Evolutionary conservation across 2,888 invertebrate species (phyloP).

Genomic region (Petrophora chlorosata): DNA sequence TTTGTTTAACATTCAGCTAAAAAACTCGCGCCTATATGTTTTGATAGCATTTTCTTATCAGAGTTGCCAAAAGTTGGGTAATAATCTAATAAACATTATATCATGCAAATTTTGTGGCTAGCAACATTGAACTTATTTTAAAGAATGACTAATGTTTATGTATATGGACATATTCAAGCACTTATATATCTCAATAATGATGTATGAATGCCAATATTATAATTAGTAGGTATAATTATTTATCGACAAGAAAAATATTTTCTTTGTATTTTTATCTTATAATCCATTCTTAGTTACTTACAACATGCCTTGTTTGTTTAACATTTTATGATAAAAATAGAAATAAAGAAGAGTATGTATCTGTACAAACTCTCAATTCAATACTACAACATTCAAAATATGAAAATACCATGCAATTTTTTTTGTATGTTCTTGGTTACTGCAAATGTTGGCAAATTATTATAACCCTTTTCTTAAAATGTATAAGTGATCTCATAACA

Average conservation of each 20-base stretch:
- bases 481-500: no score
- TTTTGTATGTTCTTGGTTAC: no score
- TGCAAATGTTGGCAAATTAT: no score
- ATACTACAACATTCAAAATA: no score
- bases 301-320: no score
- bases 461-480: no score
- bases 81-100: slow-evolving; percentile 19
- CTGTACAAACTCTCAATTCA: no score
- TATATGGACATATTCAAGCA: not conserved
- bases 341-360: no score
- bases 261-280: not conserved
- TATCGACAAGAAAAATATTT: not conserved
- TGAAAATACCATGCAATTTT: no score
- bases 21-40: slow-evolving; percentile 42
- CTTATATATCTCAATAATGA: not conserved
- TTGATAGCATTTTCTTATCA: slow-evolving; percentile 44
- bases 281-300: no score
- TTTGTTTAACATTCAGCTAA: slow-evolving; percentile 27
- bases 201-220: not conserved
- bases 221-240: not conserved
- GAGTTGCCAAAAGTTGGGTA: slow-evolving; percentile 49
- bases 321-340: no score
- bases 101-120: slow-evolving; percentile 34
- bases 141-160: not conserved
- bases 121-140: slow-evolving; percentile 46